Evolutionary conservation across 2,797 vertebrate genomes (phyloP), one percentile per base, ranked within the genome.

Genomic region (Pipistrellus kuhlii): DNA sequence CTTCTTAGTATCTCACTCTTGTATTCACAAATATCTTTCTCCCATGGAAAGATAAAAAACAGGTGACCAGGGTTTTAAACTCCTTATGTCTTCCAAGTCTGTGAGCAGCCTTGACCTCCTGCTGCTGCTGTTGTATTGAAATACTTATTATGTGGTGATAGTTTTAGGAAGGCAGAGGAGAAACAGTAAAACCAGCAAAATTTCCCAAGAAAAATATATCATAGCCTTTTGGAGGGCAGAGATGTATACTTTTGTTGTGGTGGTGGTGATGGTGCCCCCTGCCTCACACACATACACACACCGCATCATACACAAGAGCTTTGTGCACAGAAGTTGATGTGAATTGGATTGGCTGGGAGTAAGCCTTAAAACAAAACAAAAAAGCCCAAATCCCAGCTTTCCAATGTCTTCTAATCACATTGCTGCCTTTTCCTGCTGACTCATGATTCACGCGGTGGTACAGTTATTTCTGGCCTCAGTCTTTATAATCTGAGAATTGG

Each of bases 11-110:
- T 86, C 88, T 89, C n/a, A 32, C 72, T 91, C 59, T 81, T 86
- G 44, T 88, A 53, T 83, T 83, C 94, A 82, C 83, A 91, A 88
- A 82, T 95, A 83, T 94, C 95, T 96, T 90, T 95, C 88, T 93
- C 76, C 55, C 71, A 51, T 35, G 44, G 94, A 93, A 88, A 97
- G 95, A 96, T 92, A 95, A 94, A 88, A 97, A 97, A 86, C 87
- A 44, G 94, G 95, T 95, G 94, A 62, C 48, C 35, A 41, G 82
- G 48, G n/a, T 64, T 41, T 27, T 95, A 86, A 88, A 94, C 96
- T 78, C n/a, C 18, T 14, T 82, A 76, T 88, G 51, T 91, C 55
- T 90, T 92, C 5, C 21, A 93, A 90, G 68, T 90, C 76, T 78
- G 12, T 38, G 78, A 81, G 38, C 6, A 48, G n/a, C 77, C 86